Base-by-base conservation (phyloP, 2,888 invertebrate species). In the Odontocerum albicorne region DNA sequence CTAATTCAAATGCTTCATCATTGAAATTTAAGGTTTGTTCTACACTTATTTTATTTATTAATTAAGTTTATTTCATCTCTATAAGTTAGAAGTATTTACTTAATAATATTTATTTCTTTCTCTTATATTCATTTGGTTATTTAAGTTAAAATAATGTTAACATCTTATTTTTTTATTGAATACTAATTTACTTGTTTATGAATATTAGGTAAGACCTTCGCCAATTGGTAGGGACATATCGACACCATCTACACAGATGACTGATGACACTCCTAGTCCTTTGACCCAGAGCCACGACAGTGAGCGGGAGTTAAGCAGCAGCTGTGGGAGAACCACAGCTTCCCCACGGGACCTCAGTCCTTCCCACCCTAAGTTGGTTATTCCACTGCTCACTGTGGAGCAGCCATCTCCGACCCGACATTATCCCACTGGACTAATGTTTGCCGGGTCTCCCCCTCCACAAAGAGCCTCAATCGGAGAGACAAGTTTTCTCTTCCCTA, bases 351-450 rank as follows among this genome's bases (percentile, higher is more conserved):
- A 60, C 8, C 55, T 62, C 12, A 72, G 74, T 31, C 71, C 73
- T 13, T 71, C 74, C 4, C 79, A 80, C 15, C 79, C 80, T 1
- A 70, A 72, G 31, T 70, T 86, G 15, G 71, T 81, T 20, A 86
- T 87, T 45, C 88, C 88, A 1, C 77, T 81, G 10, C 69, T 88
- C 17, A 83, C 79, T 1, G 78, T 88, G 50, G 83, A 87, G 70
- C 80, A 86, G 40, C 83, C 87, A 0, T 87, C 87, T 2, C 87
- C 88, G 12, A 86, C 86, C 1, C 32, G 58, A n/a, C 59, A 61
- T 32, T 58, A 60, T 32, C 52, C 60, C 19, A 50, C 49, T 4
- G 67, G 73, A 44, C 66, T 73, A 2, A 67, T 74, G 55, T 73
- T 75, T 57, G 80, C 78, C 1, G 80, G 80, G 22, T 82, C 83